Evolutionary conservation across 1,140 invertebrate genomes (phyloP).

Genomic region (Ptiloglossa arizonensis): DNA sequence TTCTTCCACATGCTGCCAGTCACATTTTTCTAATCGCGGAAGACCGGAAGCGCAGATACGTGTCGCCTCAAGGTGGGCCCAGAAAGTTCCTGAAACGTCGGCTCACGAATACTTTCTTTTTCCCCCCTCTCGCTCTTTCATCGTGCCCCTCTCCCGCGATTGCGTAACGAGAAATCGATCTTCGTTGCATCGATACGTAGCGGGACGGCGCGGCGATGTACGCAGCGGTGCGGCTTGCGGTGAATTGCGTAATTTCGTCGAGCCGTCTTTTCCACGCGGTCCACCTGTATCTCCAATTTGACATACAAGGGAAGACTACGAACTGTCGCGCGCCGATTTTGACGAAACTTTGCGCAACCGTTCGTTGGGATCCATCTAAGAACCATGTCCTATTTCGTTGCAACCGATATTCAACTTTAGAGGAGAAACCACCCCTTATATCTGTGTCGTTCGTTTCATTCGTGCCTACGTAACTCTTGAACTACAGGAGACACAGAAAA

Average conservation of each 20-base stretch:
- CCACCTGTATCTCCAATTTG: constrained; percentile 20
- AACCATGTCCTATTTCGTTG: too few species aligned
- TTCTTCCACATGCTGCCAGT: background rate
- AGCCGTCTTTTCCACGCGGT: constrained; percentile 9
- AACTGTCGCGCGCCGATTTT: too few species aligned
- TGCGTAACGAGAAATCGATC: constrained; percentile 64
- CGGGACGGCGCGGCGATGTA: constrained; percentile 17
- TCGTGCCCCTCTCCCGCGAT: background rate
- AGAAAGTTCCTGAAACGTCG: constrained; percentile 51
- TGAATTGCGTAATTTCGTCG: constrained; percentile 44
- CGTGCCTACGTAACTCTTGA: too few species aligned
- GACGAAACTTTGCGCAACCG: too few species aligned
- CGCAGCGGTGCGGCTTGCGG: constrained; percentile 36
- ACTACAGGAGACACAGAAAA: too few species aligned
- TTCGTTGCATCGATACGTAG: constrained; percentile 47
- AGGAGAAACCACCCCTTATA: too few species aligned
- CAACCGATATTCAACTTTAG: too few species aligned
- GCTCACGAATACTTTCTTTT: constrained; percentile 21
- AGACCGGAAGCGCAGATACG: background rate
- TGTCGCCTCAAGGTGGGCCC: constrained; percentile 12
- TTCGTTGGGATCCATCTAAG: too few species aligned
- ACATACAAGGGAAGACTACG: too few species aligned
- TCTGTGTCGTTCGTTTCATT: too few species aligned
- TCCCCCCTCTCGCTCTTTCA: background rate
- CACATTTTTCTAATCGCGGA: background rate